Conservation (phyloP, 2,888 invertebrate species). For the Drosophila emarginata region DNA sequence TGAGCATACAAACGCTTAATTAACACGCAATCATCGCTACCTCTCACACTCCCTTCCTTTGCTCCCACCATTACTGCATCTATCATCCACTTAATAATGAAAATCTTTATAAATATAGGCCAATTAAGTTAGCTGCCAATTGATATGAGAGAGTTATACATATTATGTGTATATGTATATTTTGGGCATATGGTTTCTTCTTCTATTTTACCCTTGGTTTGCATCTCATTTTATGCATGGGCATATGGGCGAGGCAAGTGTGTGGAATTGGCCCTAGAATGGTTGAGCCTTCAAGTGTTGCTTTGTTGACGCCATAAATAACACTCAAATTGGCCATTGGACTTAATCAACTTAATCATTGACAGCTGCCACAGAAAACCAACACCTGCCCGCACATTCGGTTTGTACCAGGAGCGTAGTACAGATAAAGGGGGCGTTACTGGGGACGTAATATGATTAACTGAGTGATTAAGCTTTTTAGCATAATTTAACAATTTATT, state of each 20-base stretch:
- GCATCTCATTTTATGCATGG: conserved; percentile 5
- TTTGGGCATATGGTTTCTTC: neutral
- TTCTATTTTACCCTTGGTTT: conserved; percentile 1
- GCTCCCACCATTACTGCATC: neutral
- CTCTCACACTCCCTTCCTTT: neutral
- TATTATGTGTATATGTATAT: conserved; percentile 16
- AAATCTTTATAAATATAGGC: conserved; percentile 38
- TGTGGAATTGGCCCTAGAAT: neutral
- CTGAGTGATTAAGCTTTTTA: too few species aligned
- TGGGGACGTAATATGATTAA: too few species aligned
- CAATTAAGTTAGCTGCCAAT: conserved; percentile 49
- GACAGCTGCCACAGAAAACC: conserved; percentile 5
- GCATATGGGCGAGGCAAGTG: conserved; percentile 12
- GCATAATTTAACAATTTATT: too few species aligned
- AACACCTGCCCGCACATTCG: conserved; percentile 16
- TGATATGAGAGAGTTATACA: conserved; percentile 37
- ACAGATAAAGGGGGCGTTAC: too few species aligned
- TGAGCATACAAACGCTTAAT: conserved; percentile 68
- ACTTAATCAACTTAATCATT: conserved; percentile 23
- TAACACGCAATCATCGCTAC: conserved; percentile 58
- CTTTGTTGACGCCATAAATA: conserved; percentile 31
- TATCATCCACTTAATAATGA: neutral
- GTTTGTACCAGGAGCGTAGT: neutral
- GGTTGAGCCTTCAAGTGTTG: conserved; percentile 25
- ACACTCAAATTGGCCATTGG: conserved; percentile 24